These are phyloP conservation scores for Amphiprion ocellaris DNA, from an alignment of 2,113 vertebrate genomes.

Conservation along the genomic window DNA sequence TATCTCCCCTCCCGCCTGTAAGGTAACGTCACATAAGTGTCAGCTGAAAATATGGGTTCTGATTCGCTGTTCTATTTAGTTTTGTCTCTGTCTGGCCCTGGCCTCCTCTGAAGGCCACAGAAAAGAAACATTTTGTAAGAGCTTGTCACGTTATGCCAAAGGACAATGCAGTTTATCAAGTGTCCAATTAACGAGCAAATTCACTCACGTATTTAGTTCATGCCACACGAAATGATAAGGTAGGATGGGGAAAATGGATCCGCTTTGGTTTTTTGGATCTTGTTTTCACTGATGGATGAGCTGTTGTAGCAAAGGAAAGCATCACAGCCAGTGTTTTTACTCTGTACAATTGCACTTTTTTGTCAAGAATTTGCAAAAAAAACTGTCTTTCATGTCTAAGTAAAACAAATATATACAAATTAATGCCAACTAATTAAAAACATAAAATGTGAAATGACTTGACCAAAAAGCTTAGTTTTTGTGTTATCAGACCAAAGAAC, in stretches of 20 bases:
- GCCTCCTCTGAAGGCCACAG: slow-evolving; percentile 38
- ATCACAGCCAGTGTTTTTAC: too few species aligned
- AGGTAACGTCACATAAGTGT: slow-evolving; percentile 50
- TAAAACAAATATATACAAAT: too few species aligned
- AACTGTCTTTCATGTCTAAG: too few species aligned
- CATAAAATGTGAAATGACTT: too few species aligned
- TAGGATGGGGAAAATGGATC: slow-evolving; percentile 20
- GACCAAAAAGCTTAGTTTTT: too few species aligned
- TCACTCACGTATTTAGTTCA: slow-evolving; percentile 10
- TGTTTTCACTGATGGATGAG: too few species aligned
- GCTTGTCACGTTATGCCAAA: slow-evolving; percentile 55
- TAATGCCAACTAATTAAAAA: too few species aligned
- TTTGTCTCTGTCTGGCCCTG: slow-evolving; percentile 23
- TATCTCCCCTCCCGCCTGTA: slow-evolving; percentile 30
- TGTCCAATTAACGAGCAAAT: slow-evolving; percentile 66
- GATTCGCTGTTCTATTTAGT: slow-evolving; percentile 42
- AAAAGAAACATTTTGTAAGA: slow-evolving; percentile 48
- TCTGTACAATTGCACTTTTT: too few species aligned
- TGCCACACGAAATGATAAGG: slow-evolving; percentile 44
- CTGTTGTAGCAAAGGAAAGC: too few species aligned
- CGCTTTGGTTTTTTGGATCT: background rate
- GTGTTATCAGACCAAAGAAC: too few species aligned
- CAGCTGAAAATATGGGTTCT: slow-evolving; percentile 29
- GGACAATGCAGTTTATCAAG: slow-evolving; percentile 54
- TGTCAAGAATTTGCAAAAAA: too few species aligned